phyloP scores from a whole-genome alignment of 2,888 invertebrate species.

The Siphonodentalium dalli region DNA sequence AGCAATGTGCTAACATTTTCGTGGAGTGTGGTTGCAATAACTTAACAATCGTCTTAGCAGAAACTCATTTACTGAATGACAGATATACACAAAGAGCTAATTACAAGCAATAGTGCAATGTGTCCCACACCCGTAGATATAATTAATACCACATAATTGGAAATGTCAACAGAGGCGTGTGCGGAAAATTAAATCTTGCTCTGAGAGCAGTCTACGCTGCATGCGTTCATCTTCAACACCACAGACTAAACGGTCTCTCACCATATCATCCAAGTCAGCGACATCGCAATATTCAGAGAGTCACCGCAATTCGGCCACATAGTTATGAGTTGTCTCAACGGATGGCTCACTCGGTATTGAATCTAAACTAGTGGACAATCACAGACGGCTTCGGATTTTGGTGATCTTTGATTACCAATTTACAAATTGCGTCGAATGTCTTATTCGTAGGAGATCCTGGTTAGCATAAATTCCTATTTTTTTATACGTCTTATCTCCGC shows the following conservation, averaged over 20 bases:
- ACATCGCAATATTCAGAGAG: constrained; percentile 27
- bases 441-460: no score
- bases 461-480: no score
- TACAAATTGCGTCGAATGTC: constrained; percentile 2
- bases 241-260: constrained; percentile 26
- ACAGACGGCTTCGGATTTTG: constrained; percentile 19
- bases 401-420: constrained; percentile 19
- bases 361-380: constrained; percentile 25
- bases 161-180: no score
- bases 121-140: no score
- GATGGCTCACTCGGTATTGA: constrained; percentile 8
- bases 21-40: no score
- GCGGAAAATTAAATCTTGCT: constrained; percentile 15
- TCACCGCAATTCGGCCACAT: constrained; percentile 18
- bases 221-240: constrained; percentile 24
- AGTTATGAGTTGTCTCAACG: constrained; percentile 17
- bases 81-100: no score
- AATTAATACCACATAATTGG: no score
- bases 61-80: no score
- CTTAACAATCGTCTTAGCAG: no score
- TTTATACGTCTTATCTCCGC: constrained; percentile 16
- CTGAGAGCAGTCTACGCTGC: constrained; percentile 19
- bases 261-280: constrained; percentile 15
- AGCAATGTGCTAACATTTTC: no score
- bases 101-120: no score